Conservation (phyloP, 2,888 invertebrate species). For the Sialis fuliginosa region DNA sequence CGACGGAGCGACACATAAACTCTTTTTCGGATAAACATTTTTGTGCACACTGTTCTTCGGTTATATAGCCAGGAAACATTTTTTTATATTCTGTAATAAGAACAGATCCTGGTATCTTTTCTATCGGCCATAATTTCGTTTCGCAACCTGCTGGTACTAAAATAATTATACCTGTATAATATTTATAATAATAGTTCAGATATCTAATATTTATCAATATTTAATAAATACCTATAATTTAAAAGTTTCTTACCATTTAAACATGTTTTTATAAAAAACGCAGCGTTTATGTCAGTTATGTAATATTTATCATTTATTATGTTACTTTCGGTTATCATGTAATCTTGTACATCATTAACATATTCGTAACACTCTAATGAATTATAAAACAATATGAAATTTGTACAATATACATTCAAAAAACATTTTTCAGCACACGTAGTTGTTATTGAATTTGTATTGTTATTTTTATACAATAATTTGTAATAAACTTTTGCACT, state of each 20-base stretch:
- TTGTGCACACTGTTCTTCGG: constrained; percentile 50
- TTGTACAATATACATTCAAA: constrained; percentile 17
- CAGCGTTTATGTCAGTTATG: constrained; percentile 34
- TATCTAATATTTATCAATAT: not conserved
- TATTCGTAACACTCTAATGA: constrained; percentile 21
- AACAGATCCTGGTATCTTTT: constrained; percentile 56
- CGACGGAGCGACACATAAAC: constrained; percentile 36
- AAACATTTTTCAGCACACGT: constrained; percentile 21
- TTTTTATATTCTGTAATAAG: constrained; percentile 47
- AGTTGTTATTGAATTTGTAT: constrained; percentile 17
- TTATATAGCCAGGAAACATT: constrained; percentile 38
- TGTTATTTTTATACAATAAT: constrained; percentile 14
- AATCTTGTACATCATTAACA: constrained; percentile 10
- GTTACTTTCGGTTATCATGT: constrained; percentile 6
- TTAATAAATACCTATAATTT: not conserved
- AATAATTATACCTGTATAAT: constrained; percentile 10
- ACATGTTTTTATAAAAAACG: constrained; percentile 49
- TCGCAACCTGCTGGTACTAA: constrained; percentile 35
- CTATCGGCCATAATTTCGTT: constrained; percentile 54
- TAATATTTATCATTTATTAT: constrained; percentile 17
- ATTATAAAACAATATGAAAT: constrained; percentile 22
- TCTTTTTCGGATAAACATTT: constrained; percentile 32
- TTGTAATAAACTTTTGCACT: constrained; percentile 11
- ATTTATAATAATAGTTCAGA: not conserved
- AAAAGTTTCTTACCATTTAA: constrained; percentile 28